Evolutionary conservation across 1,140 invertebrate species (phyloP), one percentile per base, ranked within the genome.

Genomic region (Ridgeia piscesae): DNA sequence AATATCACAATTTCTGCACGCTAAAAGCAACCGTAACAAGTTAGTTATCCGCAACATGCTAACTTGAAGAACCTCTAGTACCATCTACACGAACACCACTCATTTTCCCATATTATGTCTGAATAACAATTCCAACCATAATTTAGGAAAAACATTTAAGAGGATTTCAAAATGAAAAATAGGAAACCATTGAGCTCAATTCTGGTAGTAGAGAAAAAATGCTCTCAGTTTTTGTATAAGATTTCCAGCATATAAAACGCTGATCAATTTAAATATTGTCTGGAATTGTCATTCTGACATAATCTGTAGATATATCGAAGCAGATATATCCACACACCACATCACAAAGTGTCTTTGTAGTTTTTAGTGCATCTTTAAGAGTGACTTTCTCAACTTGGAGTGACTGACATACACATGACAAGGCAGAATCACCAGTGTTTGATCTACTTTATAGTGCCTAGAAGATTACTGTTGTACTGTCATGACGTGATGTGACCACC

Each of bases 231-330:
- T 8, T 77, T 77, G n/a, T n/a, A n/a, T n/a, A n/a, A n/a, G n/a
- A n/a, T n/a, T n/a, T n/a, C n/a, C n/a, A n/a, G n/a, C n/a, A 42
- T 42, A 8, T 21, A 14, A 77, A 77, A 77, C 2, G 58, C 58
- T 21, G 2, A 2, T 27, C 11, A 21, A 77, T 77, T 27, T 88
- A 35, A 91, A 91, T 91, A 14, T 42, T 14, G 14, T 90, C 21
- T 92, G 35, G 88, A 88, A 93, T 35, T 17, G 31, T 88, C 92
- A 35, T 42, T 92, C 50, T 35, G 6, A 88, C 48, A 88, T 34
- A 17, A 92, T 50, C 91, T 34, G 34, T 77, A 91, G 33, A 92
- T n/a, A 35, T n/a, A 33, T 33, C n/a, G 31, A 50, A 42, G 33
- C 11, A 34, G 31, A 92, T 48, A 77, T 91, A 31, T 33, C 31